Conservation (phyloP, 2,797 vertebrate species). For the Myiotriccus ornatus region DNA sequence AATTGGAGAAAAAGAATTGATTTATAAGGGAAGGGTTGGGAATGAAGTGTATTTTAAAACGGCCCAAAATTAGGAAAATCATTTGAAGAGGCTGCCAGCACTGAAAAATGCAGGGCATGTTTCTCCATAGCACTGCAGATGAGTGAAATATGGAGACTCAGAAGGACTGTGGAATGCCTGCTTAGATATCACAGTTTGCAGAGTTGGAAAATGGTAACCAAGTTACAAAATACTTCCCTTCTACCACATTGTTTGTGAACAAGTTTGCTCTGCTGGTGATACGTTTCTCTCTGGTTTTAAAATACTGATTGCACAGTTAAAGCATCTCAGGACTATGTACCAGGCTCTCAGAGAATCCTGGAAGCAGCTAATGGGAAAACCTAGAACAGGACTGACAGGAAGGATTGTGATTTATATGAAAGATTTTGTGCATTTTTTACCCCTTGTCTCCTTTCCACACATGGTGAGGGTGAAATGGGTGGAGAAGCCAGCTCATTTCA, state of each 20-base stretch:
- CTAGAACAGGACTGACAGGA: neutral
- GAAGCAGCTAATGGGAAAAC: neutral
- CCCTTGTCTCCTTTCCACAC: neutral
- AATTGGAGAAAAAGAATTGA: neutral
- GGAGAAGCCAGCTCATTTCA: neutral
- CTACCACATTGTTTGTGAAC: neutral
- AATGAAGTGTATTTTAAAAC: neutral
- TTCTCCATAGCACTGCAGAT: neutral
- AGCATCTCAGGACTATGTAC: neutral
- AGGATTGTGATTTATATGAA: neutral
- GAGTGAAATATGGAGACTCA: neutral
- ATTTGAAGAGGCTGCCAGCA: neutral
- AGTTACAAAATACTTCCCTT: neutral
- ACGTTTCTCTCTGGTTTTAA: neutral
- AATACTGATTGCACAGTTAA: neutral
- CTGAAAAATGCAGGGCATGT: neutral
- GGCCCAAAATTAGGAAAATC: neutral
- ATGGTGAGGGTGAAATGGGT: neutral
- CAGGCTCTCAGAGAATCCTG: neutral
- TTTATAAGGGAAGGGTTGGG: neutral
- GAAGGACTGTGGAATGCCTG: neutral
- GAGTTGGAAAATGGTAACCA: neutral
- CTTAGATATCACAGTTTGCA: neutral
- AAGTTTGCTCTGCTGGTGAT: neutral
- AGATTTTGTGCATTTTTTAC: neutral